These are phyloP conservation scores for Manacus vitellinus DNA, from an alignment of 2,113 vertebrate species.

Conservation along the genomic window DNA sequence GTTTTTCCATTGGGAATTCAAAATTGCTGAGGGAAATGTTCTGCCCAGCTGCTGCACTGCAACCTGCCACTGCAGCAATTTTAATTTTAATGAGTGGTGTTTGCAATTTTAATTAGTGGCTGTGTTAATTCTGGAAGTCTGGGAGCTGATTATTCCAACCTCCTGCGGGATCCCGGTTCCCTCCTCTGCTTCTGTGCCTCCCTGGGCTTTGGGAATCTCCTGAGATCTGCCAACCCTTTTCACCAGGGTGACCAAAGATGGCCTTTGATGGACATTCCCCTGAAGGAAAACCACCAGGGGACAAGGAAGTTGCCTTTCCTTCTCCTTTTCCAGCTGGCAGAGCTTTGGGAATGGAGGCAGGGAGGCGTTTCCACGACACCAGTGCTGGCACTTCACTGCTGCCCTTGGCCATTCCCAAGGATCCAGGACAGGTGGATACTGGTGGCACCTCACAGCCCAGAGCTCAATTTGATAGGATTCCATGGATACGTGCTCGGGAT, in stretches of 20 bases:
- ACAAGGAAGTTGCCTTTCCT: not conserved
- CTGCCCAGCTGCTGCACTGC: not conserved
- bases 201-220: not conserved
- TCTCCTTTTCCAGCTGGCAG: not conserved
- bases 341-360: not conserved
- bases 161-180: not conserved
- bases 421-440: no score
- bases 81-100: not conserved
- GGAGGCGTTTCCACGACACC: not conserved
- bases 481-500: no score
- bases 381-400: not conserved
- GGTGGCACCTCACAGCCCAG: no score
- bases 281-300: not conserved
- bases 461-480: not conserved
- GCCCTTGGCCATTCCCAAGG: not conserved
- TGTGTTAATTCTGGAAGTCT: not conserved
- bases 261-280: not conserved
- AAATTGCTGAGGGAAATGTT: not conserved
- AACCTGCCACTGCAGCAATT: not conserved
- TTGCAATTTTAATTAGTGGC: not conserved
- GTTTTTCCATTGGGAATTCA: not conserved
- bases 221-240: not conserved
- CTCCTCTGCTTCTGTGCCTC: not conserved
- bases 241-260: not conserved
- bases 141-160: not conserved